phyloP scores from a whole-genome alignment of 2,797 vertebrate species.

The Spheniscus humboldti region DNA sequence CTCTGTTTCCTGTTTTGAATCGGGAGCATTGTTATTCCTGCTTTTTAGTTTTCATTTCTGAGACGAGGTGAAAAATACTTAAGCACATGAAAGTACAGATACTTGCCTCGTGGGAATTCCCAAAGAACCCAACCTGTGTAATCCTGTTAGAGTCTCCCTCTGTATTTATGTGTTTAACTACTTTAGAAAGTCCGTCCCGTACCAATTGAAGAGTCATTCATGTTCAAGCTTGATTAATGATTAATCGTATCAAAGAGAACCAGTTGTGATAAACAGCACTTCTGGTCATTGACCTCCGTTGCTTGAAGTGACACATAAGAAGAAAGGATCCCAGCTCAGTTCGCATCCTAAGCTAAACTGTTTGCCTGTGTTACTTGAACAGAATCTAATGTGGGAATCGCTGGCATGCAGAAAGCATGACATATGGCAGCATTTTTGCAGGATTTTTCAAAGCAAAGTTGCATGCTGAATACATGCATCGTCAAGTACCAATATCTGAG shows the following conservation, averaged over 20 bases:
- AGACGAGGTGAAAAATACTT: neutral
- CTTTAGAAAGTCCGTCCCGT: neutral
- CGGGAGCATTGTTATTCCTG: neutral
- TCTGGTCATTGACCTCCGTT: neutral
- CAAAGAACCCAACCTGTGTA: neutral
- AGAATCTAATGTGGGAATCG: neutral
- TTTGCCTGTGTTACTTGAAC: neutral
- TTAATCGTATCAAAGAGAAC: neutral
- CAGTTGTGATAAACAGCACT: neutral
- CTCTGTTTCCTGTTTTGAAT: neutral
- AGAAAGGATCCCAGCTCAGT: neutral
- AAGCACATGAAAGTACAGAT: neutral
- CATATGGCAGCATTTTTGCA: neutral
- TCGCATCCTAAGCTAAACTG: neutral
- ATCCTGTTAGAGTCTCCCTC: neutral
- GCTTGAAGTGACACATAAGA: neutral
- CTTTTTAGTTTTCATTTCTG: neutral
- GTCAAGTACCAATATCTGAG: neutral
- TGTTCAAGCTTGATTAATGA: neutral
- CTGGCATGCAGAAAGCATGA: neutral
- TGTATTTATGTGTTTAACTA: neutral
- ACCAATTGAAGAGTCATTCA: neutral
- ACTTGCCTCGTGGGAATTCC: neutral
- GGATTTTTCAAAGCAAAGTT: neutral
- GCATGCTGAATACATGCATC: neutral